A percentile compares a stretch with the other conserved stretches of the same genome.
Evolutionary conservation across 2,797 vertebrate species (phyloP).

Genomic region (Gymnothorax javanicus): DNA sequence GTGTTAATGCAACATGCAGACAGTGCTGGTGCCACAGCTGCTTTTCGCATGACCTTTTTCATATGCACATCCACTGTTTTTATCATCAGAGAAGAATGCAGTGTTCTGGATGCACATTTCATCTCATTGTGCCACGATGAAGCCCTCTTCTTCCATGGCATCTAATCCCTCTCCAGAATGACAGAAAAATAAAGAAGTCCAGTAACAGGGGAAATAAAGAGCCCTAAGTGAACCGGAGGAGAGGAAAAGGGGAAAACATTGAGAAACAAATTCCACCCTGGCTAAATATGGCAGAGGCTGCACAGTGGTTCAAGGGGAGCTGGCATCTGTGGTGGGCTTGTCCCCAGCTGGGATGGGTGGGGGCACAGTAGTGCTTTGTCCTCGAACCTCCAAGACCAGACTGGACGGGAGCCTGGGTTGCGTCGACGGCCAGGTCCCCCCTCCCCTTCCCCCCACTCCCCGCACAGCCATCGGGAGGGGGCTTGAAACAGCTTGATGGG

Average conservation of each 20-base stretch:
- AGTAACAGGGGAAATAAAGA: constrained; percentile 60
- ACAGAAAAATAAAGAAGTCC: constrained; percentile 59
- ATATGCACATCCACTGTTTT: constrained; percentile 15
- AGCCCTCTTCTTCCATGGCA: constrained; percentile 44
- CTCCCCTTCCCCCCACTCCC: no score
- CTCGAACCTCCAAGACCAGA: constrained; percentile 35
- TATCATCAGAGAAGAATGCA: constrained; percentile 32
- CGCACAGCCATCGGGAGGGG: not conserved
- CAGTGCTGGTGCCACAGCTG: constrained; percentile 2
- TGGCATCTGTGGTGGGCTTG: constrained; percentile 61
- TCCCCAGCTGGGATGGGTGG: constrained; percentile 18
- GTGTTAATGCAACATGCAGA: not conserved
- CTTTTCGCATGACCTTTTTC: constrained; percentile 9
- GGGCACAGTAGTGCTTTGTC: constrained; percentile 66
- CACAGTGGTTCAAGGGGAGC: constrained; percentile 47
- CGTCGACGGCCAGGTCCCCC: constrained; percentile 29
- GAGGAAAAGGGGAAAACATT: constrained; percentile 57
- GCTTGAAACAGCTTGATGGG: not conserved
- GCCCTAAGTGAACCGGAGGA: constrained; percentile 41
- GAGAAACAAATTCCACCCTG: constrained; percentile 70
- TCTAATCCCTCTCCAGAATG: constrained; percentile 41
- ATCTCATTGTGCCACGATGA: constrained; percentile 31
- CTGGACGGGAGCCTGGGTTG: constrained; percentile 43
- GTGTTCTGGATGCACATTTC: constrained; percentile 36
- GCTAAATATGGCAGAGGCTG: constrained; percentile 63